Conservation (phyloP, 2,888 invertebrate species). For the Drosophila incognita region DNA sequence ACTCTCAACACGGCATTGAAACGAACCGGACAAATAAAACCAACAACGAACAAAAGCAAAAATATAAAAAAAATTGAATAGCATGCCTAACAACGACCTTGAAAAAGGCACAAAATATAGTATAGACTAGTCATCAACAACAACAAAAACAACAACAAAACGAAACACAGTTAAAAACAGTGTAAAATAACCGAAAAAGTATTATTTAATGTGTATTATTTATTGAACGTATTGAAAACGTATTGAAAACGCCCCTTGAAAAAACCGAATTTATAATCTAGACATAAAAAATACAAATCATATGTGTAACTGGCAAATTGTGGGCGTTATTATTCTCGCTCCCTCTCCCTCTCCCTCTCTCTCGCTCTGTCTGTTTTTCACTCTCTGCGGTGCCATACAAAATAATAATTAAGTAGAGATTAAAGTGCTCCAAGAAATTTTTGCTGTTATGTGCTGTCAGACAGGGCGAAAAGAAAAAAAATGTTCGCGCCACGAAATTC, state of each 20-base stretch:
- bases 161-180: slow-evolving; percentile 45
- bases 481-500: slow-evolving; percentile 85
- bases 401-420: slow-evolving; percentile 37
- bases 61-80: not conserved
- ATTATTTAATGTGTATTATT: slow-evolving; percentile 71
- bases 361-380: not conserved
- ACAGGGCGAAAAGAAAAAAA: slow-evolving; percentile 36
- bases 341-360: slow-evolving; percentile 18
- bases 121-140: slow-evolving; percentile 64
- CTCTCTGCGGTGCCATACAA: slow-evolving; percentile 25
- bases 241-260: slow-evolving; percentile 45
- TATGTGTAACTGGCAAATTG: slow-evolving; percentile 27
- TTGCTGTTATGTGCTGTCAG: slow-evolving; percentile 47
- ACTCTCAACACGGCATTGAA: slow-evolving; percentile 18
- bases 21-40: slow-evolving; percentile 17
- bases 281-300: not conserved
- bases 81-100: slow-evolving; percentile 46
- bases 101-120: slow-evolving; percentile 40
- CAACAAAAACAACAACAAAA: slow-evolving; percentile 17
- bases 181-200: slow-evolving; percentile 55
- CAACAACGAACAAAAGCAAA: slow-evolving; percentile 3
- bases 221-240: slow-evolving; percentile 42
- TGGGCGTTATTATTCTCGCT: slow-evolving; percentile 50
- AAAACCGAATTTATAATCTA: slow-evolving; percentile 62
- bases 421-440: slow-evolving; percentile 14